phyloP scores from a whole-genome alignment of 30 jellyfish, hydroid and myxozoan genomes.

The Hydractinia symbiolongicarpus region DNA sequence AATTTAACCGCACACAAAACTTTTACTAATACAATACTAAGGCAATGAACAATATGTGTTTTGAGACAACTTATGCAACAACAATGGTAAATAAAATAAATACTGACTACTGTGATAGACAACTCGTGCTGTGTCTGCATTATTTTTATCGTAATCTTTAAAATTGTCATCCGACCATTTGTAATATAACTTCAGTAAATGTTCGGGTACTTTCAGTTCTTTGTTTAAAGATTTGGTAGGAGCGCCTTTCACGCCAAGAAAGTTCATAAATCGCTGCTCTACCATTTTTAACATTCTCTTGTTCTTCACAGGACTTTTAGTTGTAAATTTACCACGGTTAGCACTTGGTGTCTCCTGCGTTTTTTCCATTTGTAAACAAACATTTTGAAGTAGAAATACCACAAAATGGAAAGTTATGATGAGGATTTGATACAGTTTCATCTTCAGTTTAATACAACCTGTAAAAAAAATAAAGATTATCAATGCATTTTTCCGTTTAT shows the following conservation, averaged over 20 bases:
- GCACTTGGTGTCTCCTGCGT: too few relatives aligned
- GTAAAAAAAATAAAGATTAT: too few relatives aligned
- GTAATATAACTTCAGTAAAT: constrained; percentile 49
- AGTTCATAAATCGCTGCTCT: constrained; percentile 44
- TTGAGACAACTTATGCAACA: too few relatives aligned
- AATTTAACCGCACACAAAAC: too few relatives aligned
- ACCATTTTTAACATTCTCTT: constrained; percentile 25
- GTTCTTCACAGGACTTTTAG: neutral
- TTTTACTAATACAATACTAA: too few relatives aligned
- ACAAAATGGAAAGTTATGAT: too few relatives aligned
- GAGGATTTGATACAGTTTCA: too few relatives aligned
- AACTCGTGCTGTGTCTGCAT: constrained; percentile 49
- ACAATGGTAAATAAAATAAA: neutral
- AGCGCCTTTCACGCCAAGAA: constrained; percentile 52
- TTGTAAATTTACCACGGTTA: neutral
- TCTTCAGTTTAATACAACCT: too few relatives aligned
- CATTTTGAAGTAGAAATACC: too few relatives aligned
- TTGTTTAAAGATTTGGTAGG: constrained; percentile 28
- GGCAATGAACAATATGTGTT: too few relatives aligned
- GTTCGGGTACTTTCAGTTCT: constrained; percentile 58
- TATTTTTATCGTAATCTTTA: constrained; percentile 49
- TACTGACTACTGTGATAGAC: constrained; percentile 63
- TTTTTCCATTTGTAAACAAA: too few relatives aligned
- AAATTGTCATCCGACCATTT: constrained; percentile 63
- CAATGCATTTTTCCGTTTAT: too few relatives aligned